Conservation (phyloP, 2,888 invertebrate species). For the Unio pictorum region DNA sequence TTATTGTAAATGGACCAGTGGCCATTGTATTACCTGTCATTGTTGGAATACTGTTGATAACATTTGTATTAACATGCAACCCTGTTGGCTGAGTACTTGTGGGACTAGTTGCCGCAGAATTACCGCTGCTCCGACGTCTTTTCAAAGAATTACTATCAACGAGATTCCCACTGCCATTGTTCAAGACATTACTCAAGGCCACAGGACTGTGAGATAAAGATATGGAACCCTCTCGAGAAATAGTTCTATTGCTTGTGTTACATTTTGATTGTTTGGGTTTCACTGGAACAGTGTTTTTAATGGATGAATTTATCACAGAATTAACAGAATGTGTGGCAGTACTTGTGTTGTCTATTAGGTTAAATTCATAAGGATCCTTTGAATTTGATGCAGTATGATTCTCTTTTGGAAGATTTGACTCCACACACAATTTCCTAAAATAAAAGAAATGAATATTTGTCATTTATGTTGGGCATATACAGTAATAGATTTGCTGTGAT, state of each 20-base stretch:
- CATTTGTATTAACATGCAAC: constrained; percentile 30
- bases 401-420: constrained; percentile 65
- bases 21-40: constrained; percentile 34
- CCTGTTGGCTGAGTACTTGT: constrained; percentile 21
- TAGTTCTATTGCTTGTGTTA: constrained; percentile 34
- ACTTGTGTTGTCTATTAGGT: constrained; percentile 39
- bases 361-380: constrained; percentile 68
- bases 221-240: constrained; percentile 35
- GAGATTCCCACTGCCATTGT: too few relatives aligned
- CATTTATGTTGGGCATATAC: background rate
- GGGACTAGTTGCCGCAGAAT: constrained; percentile 18
- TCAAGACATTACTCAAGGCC: too few relatives aligned
- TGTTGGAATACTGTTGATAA: constrained; percentile 38
- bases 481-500: too few relatives aligned
- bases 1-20: constrained; percentile 43
- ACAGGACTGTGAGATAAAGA: constrained; percentile 28
- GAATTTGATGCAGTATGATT: constrained; percentile 51
- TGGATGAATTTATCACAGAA: constrained; percentile 21
- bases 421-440: constrained; percentile 68
- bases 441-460: constrained; percentile 5
- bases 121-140: constrained; percentile 56
- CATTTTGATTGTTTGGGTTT: constrained; percentile 32
- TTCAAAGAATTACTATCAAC: constrained; percentile 4
- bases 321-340: constrained; percentile 17
- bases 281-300: background rate